Evolutionary conservation across 2,113 vertebrate species (phyloP).

Genomic region (Smithornis capensis): DNA sequence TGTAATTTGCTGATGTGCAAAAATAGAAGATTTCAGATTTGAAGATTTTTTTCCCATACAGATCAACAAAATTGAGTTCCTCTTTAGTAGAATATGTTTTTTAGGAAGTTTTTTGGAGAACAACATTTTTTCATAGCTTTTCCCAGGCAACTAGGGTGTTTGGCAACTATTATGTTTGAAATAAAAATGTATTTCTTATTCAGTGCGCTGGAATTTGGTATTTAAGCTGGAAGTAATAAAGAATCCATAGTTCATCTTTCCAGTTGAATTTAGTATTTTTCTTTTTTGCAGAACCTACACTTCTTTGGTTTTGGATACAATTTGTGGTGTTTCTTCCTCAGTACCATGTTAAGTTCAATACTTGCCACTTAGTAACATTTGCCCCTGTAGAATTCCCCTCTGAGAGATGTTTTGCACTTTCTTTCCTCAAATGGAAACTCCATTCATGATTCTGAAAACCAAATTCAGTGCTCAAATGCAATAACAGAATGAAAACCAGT

Average conservation of each 20-base stretch:
- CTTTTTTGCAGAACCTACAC: not conserved
- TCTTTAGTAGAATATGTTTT: not conserved
- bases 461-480: not conserved
- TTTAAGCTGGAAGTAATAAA: not conserved
- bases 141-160: conserved; percentile 9
- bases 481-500: not conserved
- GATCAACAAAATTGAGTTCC: not conserved
- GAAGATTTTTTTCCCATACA: not conserved
- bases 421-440: not conserved
- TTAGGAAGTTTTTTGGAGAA: conserved; percentile 29
- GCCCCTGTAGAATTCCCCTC: not conserved
- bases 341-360: not conserved
- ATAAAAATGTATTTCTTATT: conserved; percentile 23
- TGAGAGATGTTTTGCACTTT: not conserved
- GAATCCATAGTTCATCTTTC: not conserved
- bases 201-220: not conserved
- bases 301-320: not conserved
- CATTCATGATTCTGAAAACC: not conserved
- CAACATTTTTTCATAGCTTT: not conserved
- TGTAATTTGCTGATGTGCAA: not conserved
- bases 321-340: not conserved
- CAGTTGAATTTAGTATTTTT: not conserved
- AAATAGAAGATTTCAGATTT: not conserved
- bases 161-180: conserved; percentile 38
- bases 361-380: not conserved